Conservation (phyloP, 1,140 invertebrate genomes). For the Metaphire vulgaris region DNA sequence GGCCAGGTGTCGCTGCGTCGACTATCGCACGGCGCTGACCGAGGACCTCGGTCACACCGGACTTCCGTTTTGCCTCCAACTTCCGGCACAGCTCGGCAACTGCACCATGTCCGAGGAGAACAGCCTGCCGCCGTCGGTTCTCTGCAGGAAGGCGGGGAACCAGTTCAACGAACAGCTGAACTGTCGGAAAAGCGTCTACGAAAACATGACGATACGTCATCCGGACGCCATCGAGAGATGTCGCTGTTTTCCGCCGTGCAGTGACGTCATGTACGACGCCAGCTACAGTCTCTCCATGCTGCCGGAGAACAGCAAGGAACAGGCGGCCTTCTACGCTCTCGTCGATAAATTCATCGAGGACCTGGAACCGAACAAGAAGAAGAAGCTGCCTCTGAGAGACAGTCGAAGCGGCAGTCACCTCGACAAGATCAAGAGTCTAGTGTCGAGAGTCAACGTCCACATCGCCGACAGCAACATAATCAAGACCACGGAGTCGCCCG, state of each 20-base stretch:
- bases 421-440: slow-evolving; percentile 19
- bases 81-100: slow-evolving; percentile 5
- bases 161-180: slow-evolving; percentile 5
- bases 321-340: slow-evolving; percentile 26
- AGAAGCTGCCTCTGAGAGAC: background rate
- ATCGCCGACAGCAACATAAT: slow-evolving; percentile 31
- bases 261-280: slow-evolving; percentile 29
- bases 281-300: slow-evolving; percentile 30
- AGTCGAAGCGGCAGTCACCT: background rate
- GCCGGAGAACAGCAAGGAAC: slow-evolving; percentile 20
- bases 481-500: slow-evolving; percentile 30
- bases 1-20: slow-evolving; percentile 23
- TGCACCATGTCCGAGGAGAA: background rate
- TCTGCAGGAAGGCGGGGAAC: background rate
- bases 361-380: background rate
- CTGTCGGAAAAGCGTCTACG: slow-evolving; percentile 27
- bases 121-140: background rate
- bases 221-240: slow-evolving; percentile 27
- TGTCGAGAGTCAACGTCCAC: slow-evolving; percentile 27
- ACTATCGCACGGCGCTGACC: slow-evolving; percentile 20
- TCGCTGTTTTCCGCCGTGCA: slow-evolving; percentile 28
- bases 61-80: slow-evolving; percentile 20
- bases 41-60: background rate
- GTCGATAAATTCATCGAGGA: slow-evolving; percentile 22
- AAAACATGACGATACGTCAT: slow-evolving; percentile 26